Conservation (phyloP, 2,113 vertebrate genomes). For the Cnemophilus loriae region DNA sequence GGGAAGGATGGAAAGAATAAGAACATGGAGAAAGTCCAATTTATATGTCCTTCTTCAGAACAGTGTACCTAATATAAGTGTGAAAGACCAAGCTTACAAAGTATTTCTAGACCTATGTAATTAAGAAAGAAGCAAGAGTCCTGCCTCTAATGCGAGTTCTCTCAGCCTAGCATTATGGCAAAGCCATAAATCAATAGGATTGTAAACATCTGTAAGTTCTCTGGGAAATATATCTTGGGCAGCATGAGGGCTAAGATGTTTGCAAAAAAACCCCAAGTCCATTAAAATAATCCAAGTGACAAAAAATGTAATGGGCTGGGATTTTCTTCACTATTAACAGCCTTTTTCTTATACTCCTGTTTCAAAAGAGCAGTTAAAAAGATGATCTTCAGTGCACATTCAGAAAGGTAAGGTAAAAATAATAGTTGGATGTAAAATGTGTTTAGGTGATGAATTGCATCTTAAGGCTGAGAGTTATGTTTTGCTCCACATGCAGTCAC, state of each 20-base stretch:
- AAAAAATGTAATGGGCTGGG: neutral
- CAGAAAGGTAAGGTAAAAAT: neutral
- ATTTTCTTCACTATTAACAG: neutral
- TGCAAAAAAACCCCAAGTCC: neutral
- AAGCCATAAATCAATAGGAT: neutral
- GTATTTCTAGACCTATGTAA: neutral
- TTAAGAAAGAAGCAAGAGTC: neutral
- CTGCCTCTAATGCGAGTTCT: neutral
- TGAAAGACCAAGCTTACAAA: neutral
- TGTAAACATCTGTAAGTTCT: neutral
- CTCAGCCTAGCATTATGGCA: neutral
- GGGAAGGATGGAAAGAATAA: neutral
- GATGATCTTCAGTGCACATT: neutral
- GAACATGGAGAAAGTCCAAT: neutral
- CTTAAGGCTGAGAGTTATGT: neutral
- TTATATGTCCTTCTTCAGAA: neutral
- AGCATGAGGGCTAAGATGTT: neutral
- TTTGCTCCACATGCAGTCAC: neutral
- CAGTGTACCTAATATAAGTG: neutral
- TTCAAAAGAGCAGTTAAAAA: neutral
- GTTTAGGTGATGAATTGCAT: neutral
- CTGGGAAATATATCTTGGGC: neutral
- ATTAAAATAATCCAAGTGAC: neutral
- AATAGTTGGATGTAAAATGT: neutral
- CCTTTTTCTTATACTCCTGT: neutral